These are phyloP conservation scores for Tangara arthus DNA, from an alignment of 2,797 vertebrate genomes.

Conservation along the genomic window DNA sequence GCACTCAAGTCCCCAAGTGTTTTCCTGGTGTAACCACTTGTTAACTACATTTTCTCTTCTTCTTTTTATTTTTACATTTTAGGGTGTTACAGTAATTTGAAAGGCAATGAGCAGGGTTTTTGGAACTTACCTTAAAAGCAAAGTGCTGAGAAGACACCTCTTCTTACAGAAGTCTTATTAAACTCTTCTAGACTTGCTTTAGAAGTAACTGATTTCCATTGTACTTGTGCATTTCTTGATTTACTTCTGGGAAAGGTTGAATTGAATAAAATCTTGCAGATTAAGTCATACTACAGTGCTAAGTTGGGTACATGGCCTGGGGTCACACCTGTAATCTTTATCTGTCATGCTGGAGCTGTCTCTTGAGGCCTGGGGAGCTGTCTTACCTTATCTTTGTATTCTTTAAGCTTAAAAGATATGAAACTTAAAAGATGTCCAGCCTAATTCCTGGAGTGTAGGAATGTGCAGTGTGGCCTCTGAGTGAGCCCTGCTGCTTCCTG, in stretches of 20 bases:
- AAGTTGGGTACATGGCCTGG: not conserved
- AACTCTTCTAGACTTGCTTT: conserved; percentile 78
- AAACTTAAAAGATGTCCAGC: not conserved
- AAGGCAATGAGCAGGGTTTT: conserved; percentile 79
- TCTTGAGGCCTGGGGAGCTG: conserved; percentile 57
- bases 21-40: conserved; percentile 91
- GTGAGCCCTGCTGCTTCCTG: conserved; percentile 16
- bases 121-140: conserved; percentile 74
- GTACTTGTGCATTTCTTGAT: conserved; percentile 68
- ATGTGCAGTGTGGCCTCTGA: conserved; percentile 33
- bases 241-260: conserved; percentile 62
- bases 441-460: not conserved
- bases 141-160: conserved; percentile 78
- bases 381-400: conserved; percentile 31
- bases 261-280: conserved; percentile 54
- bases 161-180: conserved; percentile 77
- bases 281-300: conserved; percentile 23
- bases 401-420: not conserved
- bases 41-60: conserved; percentile 84
- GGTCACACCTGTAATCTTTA: conserved; percentile 42
- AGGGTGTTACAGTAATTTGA: conserved; percentile 84
- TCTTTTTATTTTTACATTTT: conserved; percentile 86
- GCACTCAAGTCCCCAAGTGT: conserved; percentile 91
- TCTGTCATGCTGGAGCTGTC: conserved; percentile 43
- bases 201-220: conserved; percentile 73